A percentile compares a stretch with the other conserved stretches of the same genome.
phyloP scores from a whole-genome alignment of 2,888 invertebrate species.

The Steinernema hermaphroditum region DNA sequence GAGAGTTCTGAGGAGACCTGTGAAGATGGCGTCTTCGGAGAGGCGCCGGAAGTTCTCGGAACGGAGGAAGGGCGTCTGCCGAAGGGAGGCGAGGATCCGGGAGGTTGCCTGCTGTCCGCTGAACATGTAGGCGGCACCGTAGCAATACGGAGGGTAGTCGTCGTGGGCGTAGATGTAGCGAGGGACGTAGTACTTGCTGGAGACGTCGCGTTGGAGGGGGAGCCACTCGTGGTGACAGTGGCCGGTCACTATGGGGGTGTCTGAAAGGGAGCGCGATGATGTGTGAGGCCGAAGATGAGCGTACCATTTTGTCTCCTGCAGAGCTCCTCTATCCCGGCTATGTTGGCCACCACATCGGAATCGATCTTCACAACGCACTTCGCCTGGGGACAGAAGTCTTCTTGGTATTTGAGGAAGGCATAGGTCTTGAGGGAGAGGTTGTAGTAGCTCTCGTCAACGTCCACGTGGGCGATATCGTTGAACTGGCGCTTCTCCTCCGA shows the following conservation, averaged over 20 bases:
- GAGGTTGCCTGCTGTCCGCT: neutral
- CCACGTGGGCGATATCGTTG: slow-evolving; percentile 20
- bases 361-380: slow-evolving; percentile 32
- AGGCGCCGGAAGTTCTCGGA: slow-evolving; percentile 21
- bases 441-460: slow-evolving; percentile 30
- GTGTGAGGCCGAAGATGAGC: neutral
- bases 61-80: neutral
- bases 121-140: slow-evolving; percentile 31
- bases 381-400: slow-evolving; percentile 6
- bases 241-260: slow-evolving; percentile 22
- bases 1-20: neutral
- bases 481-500: neutral
- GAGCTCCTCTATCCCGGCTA: slow-evolving; percentile 28
- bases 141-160: slow-evolving; percentile 29
- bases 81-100: neutral
- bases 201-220: neutral
- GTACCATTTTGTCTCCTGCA: slow-evolving; percentile 26
- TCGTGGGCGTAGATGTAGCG: slow-evolving; percentile 30
- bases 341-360: slow-evolving; percentile 26
- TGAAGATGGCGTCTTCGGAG: slow-evolving; percentile 29
- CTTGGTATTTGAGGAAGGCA: slow-evolving; percentile 3
- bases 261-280: neutral
- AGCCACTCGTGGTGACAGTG: slow-evolving; percentile 24
- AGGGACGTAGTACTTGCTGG: slow-evolving; percentile 22
- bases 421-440: slow-evolving; percentile 33